phyloP scores from a whole-genome alignment of 2,113 vertebrate genomes.

The Neogobius melanostomus region DNA sequence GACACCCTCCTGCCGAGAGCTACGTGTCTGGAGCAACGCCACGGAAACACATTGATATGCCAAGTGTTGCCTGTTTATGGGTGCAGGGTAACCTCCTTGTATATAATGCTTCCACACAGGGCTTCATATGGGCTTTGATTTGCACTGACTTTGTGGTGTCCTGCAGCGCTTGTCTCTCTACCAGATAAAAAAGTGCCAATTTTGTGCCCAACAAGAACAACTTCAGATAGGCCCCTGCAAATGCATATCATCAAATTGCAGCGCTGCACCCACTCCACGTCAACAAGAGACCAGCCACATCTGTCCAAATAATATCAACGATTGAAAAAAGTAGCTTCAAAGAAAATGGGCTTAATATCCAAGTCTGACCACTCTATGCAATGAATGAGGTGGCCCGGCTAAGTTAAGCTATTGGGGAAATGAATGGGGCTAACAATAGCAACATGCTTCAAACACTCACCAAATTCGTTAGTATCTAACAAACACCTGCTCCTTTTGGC shows the following conservation, averaged over 20 bases:
- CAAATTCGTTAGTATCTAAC: too few relatives aligned
- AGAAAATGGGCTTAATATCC: too few relatives aligned
- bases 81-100: neutral
- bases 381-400: too few relatives aligned
- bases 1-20: neutral
- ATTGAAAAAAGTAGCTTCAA: neutral
- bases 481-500: too few relatives aligned
- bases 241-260: conserved; percentile 4
- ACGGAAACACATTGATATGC: conserved; percentile 5
- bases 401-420: too few relatives aligned
- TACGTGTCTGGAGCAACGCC: neutral
- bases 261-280: neutral
- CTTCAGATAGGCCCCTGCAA: neutral
- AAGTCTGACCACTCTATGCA: too few relatives aligned
- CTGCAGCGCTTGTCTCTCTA: conserved; percentile 6
- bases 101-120: neutral
- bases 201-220: conserved; percentile 5
- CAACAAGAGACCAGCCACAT: neutral
- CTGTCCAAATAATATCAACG: neutral
- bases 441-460: too few relatives aligned
- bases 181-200: conserved; percentile 10
- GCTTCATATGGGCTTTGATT: conserved; percentile 6
- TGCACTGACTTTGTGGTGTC: conserved; percentile 27
- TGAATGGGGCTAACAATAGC: too few relatives aligned
- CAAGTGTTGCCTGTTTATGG: neutral